Evolutionary conservation across 1,140 invertebrate species (phyloP).

Genomic region (Aphis craccivora): DNA sequence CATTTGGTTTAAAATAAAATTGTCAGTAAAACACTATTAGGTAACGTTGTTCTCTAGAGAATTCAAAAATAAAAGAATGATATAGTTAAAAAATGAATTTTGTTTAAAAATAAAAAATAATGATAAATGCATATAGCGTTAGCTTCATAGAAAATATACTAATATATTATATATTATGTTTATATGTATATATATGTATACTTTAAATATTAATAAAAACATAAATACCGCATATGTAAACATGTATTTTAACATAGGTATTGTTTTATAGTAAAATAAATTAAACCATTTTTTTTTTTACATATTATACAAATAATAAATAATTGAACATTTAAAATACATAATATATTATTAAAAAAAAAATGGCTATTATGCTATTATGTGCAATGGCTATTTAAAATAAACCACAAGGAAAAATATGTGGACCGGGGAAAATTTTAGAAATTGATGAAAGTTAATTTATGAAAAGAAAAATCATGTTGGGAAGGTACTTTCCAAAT

Average conservation of each 20-base stretch:
- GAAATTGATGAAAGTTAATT: too few relatives aligned
- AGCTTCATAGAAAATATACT: neutral
- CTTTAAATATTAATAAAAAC: too few relatives aligned
- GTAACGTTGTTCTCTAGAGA: neutral
- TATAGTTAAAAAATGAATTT: neutral
- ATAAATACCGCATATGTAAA: neutral
- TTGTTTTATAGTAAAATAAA: neutral
- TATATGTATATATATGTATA: too few relatives aligned
- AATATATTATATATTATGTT: too few relatives aligned
- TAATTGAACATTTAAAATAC: neutral
- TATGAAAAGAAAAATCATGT: too few relatives aligned
- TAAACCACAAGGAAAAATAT: too few relatives aligned
- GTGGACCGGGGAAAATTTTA: too few relatives aligned
- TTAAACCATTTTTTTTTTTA: neutral
- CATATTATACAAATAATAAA: neutral
- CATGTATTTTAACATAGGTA: neutral
- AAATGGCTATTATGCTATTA: too few relatives aligned
- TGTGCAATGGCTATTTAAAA: too few relatives aligned
- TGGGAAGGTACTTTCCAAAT: too few relatives aligned
- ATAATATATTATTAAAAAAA: too few relatives aligned
- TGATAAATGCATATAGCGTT: neutral
- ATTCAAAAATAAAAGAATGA: neutral
- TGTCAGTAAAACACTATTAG: slow-evolving; percentile 20
- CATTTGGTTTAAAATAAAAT: slow-evolving; percentile 18
- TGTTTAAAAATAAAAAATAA: neutral